Evolutionary conservation across 2,797 vertebrate genomes (phyloP), one percentile per base, ranked within the genome.

Genomic region (Yasuhikotakia modesta): DNA sequence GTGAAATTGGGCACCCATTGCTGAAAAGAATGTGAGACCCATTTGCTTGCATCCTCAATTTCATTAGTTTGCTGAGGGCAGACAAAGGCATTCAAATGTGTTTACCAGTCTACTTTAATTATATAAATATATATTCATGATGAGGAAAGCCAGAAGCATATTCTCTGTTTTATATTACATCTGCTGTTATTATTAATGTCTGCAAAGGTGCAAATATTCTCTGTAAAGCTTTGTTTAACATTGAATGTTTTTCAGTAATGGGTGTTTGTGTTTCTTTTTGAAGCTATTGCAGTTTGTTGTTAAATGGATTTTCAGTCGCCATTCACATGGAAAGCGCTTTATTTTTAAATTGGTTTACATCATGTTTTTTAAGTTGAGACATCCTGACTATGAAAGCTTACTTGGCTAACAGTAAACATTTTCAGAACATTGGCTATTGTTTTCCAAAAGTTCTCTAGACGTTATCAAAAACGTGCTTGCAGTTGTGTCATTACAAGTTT

Each of bases 131-230:
- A 70, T 79, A 55, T 79, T 69, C 57, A 73, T 73, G 43, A 72
- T 5, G 16, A 57, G 64, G 69, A 73, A 10, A 46, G 73, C 68
- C 57, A 46, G 46, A 52, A 21, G 73, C 64, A 52, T 61, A 32
- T 58, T 35, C 52, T 50, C 60, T 63, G 48, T 73, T 70, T 64
- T 8, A 39, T 63, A 64, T 77, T 71, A 80, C 66, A 57, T 70
- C 32, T 73, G 73, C 57, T 69, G 64, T 77, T 64, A 83, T 76
- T 80, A 69, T 39, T 53, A 76, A 69, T 70, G 32, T 73, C 70
- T 73, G 69, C 57, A 76, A 24, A 57, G 65, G 64, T 80, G 65
- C 69, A 50, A 50, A 16, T 50, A 50, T 50, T 43, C 63, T 46
- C 50, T 53, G 57, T 16, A 35, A 63, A 65, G 58, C 45, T 43